phyloP scores from a whole-genome alignment of 2,888 invertebrate species.

The Tubiluchus corallicola region DNA sequence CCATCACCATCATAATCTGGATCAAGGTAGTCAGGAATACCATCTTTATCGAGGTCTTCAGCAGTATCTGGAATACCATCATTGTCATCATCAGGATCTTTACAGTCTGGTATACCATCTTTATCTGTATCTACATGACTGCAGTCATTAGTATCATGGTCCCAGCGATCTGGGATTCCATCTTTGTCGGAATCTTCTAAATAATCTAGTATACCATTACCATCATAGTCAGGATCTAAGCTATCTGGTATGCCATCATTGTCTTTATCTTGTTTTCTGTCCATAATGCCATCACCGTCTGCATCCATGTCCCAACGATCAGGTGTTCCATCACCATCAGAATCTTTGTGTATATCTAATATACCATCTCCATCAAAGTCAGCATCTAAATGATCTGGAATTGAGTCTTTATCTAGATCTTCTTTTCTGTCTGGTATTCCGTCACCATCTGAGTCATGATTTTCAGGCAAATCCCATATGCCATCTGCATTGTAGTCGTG shows the following conservation, averaged over 20 bases:
- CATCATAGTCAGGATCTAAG: neutral
- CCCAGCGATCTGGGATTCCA: neutral
- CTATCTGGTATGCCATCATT: neutral
- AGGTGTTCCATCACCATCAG: neutral
- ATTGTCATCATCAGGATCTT: neutral
- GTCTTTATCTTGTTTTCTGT: neutral
- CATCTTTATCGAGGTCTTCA: neutral
- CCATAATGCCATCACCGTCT: neutral
- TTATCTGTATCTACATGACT: too few relatives aligned
- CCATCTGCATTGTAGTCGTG: too few relatives aligned
- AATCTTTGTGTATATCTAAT: neutral
- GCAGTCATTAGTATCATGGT: too few relatives aligned
- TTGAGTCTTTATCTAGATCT: neutral
- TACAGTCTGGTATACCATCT: neutral
- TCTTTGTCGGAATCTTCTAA: neutral
- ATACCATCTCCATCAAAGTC: neutral
- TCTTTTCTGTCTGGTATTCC: neutral
- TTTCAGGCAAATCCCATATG: neutral
- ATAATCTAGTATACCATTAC: neutral
- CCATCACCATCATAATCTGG: conserved; percentile 1
- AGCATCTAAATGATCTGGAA: neutral
- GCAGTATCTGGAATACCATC: neutral
- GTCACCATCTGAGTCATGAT: neutral
- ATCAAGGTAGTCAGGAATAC: neutral
- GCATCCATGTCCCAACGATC: neutral